Evolutionary conservation across 92 coral and sea anemone species (phyloP).

Genomic region (Galaxea fascicularis): DNA sequence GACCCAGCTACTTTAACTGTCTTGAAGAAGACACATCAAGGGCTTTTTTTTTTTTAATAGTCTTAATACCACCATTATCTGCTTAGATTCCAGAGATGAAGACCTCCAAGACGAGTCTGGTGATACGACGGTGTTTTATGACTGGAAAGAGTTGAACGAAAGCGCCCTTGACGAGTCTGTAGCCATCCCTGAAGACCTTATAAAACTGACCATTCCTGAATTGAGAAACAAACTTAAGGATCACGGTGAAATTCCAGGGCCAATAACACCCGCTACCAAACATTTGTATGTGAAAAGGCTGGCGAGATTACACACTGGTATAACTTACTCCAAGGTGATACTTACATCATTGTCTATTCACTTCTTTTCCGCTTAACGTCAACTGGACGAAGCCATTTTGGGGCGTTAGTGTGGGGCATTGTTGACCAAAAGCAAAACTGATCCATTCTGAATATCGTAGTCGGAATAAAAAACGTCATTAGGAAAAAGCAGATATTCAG

Average conservation of each 20-base stretch:
- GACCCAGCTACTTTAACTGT: too few relatives aligned
- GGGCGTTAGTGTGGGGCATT: too few relatives aligned
- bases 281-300: conserved; percentile 73
- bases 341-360: too few relatives aligned
- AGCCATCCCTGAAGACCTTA: conserved; percentile 55
- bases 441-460: too few relatives aligned
- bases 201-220: conserved; percentile 40
- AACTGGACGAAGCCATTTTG: too few relatives aligned
- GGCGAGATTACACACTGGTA: conserved; percentile 71
- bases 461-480: too few relatives aligned
- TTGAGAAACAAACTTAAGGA: conserved; percentile 47
- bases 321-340: conserved; percentile 23
- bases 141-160: conserved; percentile 88
- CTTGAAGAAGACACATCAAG: neutral
- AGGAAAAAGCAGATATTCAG: too few relatives aligned
- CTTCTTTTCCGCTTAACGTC: too few relatives aligned
- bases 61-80: neutral
- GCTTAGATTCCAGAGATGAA: conserved; percentile 12
- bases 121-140: conserved; percentile 78
- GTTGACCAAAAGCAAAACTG: too few relatives aligned
- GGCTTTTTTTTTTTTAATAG: neutral
- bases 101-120: neutral
- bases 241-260: conserved; percentile 85
- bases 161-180: conserved; percentile 54
- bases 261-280: conserved; percentile 78